Conservation (phyloP, 1,140 invertebrate species). For the Coptotermes formosanus region DNA sequence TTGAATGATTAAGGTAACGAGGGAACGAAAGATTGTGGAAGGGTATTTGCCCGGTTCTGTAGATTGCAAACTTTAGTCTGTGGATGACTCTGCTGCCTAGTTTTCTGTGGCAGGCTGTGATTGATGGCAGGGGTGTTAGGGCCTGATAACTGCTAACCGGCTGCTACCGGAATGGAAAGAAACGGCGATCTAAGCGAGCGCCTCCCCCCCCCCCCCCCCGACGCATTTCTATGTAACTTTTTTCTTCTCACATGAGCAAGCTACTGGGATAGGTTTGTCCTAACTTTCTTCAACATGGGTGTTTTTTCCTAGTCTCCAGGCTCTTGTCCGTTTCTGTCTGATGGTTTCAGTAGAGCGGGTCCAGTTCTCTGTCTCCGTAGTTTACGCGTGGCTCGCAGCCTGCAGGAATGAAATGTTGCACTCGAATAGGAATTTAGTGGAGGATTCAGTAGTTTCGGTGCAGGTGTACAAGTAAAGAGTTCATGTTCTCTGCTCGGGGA, state of each 20-base stretch:
- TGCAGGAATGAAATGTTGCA: no score
- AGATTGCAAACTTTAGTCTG: neutral
- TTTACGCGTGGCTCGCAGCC: neutral
- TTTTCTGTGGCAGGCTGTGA: constrained; percentile 5
- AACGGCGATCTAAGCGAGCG: neutral
- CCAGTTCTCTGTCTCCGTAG: neutral
- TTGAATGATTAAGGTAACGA: neutral
- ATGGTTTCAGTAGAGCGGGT: no score
- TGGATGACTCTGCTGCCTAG: neutral
- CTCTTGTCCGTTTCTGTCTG: neutral
- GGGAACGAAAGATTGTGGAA: neutral
- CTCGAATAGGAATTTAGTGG: no score
- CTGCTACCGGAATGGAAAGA: constrained; percentile 7
- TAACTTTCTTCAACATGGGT: constrained; percentile 11
- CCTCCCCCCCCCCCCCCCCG: neutral
- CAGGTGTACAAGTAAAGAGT: no score
- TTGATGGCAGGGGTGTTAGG: constrained; percentile 11
- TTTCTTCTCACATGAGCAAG: neutral
- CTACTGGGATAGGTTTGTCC: constrained; percentile 4
- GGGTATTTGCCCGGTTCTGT: neutral
- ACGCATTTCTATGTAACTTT: neutral
- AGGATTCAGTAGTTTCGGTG: no score
- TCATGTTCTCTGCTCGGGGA: no score
- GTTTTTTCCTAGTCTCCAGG: neutral
- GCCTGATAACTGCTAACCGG: neutral